These are phyloP conservation scores for Empis livida DNA, from an alignment of 2,888 invertebrate genomes.

Conservation along the genomic window DNA sequence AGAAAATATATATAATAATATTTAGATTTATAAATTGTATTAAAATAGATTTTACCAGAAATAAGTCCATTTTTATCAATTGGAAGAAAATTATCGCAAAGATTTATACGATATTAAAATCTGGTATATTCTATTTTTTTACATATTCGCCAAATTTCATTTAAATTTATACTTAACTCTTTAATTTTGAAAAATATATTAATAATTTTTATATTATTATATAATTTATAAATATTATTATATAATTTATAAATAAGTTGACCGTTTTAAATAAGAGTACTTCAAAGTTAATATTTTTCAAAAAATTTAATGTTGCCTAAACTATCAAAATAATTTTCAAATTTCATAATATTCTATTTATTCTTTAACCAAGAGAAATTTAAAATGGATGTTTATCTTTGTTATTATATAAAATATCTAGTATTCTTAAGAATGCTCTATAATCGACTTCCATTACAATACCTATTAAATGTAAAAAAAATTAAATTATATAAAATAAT, in stretches of 20 bases:
- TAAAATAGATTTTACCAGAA: conserved; percentile 38
- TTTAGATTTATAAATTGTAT: too few relatives aligned
- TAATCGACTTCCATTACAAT: conserved; percentile 53
- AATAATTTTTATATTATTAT: too few relatives aligned
- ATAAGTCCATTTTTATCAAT: conserved; percentile 57
- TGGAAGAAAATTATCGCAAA: conserved; percentile 55
- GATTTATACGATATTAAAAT: conserved; percentile 56
- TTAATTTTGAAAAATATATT: too few relatives aligned
- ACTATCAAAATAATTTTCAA: too few relatives aligned
- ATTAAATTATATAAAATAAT: conserved; percentile 5
- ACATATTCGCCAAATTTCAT: conserved; percentile 65
- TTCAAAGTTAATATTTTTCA: too few relatives aligned
- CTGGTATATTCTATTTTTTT: conserved; percentile 67
- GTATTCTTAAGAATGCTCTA: conserved; percentile 51
- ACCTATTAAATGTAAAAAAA: conserved; percentile 14
- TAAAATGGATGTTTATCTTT: conserved; percentile 26
- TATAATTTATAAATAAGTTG: too few relatives aligned
- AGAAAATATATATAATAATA: background rate
- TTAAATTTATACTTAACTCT: conserved; percentile 30
- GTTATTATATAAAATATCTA: conserved; percentile 49
- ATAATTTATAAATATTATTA: too few relatives aligned
- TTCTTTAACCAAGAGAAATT: background rate
- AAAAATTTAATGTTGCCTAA: too few relatives aligned
- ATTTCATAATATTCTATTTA: too few relatives aligned
- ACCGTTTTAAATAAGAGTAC: too few relatives aligned